A percentile compares a stretch with the other conserved stretches of the same genome.
Evolutionary conservation across 1,140 invertebrate genomes (phyloP).

Genomic region (Drosophila pallidifrons): DNA sequence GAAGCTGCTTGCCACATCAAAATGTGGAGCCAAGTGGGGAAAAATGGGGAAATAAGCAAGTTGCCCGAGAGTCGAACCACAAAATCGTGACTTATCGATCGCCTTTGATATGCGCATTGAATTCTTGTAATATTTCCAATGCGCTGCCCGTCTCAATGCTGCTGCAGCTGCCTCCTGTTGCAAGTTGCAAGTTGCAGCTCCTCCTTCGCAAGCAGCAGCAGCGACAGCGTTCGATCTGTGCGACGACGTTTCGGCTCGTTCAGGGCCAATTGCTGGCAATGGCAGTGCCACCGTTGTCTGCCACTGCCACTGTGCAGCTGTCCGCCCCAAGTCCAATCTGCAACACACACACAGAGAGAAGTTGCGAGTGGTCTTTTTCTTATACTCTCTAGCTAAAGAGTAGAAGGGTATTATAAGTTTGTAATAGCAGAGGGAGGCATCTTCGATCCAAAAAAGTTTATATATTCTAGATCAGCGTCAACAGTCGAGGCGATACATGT

Average conservation of each 20-base stretch:
- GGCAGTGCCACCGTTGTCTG: conserved; percentile 59
- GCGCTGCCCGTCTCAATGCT: conserved; percentile 3
- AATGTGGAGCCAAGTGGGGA: background rate
- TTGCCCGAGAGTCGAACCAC: conserved; percentile 46
- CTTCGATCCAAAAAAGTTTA: too few species aligned
- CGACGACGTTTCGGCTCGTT: conserved; percentile 32
- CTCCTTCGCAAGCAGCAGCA: conserved; percentile 1
- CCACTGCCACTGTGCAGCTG: conserved; percentile 67
- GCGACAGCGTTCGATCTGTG: conserved; percentile 32
- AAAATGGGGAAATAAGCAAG: conserved; percentile 23
- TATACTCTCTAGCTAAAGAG: too few species aligned
- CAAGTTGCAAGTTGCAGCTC: conserved; percentile 9
- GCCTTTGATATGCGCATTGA: conserved; percentile 80
- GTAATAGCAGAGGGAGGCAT: too few species aligned
- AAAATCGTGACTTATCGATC: conserved; percentile 81
- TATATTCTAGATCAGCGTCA: too few species aligned
- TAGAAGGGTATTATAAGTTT: too few species aligned
- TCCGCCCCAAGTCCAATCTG: conserved; percentile 54
- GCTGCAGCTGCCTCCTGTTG: background rate
- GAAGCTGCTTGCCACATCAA: conserved; percentile 1
- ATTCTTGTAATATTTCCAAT: conserved; percentile 77
- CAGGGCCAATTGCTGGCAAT: conserved; percentile 71
- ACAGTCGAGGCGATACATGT: too few species aligned
- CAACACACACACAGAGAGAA: conserved; percentile 22
- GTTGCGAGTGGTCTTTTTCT: conserved; percentile 12